Evolutionary conservation across 2,797 vertebrate genomes (phyloP).

Genomic region (Gobionotothen gibberifrons): DNA sequence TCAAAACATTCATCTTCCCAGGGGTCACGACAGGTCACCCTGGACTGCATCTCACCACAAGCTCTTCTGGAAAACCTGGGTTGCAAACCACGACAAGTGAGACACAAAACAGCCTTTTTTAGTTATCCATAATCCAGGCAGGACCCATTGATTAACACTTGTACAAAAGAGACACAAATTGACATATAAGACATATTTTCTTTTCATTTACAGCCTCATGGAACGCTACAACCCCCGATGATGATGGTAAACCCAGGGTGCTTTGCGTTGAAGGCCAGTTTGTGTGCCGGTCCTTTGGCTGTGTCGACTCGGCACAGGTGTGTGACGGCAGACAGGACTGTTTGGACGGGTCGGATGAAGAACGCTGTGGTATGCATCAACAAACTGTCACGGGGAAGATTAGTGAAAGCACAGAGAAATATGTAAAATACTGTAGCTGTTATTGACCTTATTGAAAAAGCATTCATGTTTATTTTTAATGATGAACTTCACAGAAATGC

Average conservation of each 20-base stretch:
- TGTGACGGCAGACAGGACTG: slow-evolving; percentile 87
- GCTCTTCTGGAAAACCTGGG: slow-evolving; percentile 57
- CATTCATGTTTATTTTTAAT: background rate
- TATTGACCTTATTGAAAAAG: background rate
- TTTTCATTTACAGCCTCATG: slow-evolving; percentile 45
- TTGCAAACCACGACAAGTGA: slow-evolving; percentile 64
- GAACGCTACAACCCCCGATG: slow-evolving; percentile 46
- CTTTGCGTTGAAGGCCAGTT: slow-evolving; percentile 84
- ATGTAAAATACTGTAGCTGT: background rate
- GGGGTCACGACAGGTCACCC: slow-evolving; percentile 58
- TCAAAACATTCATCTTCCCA: background rate
- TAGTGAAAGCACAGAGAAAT: background rate
- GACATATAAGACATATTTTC: background rate
- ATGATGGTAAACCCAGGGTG: slow-evolving; percentile 74
- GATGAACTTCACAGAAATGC: background rate
- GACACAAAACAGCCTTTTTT: background rate
- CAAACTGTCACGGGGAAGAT: background rate
- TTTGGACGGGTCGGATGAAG: slow-evolving; percentile 87
- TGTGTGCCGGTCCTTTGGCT: slow-evolving; percentile 83
- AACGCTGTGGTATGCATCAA: slow-evolving; percentile 82
- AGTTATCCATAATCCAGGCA: background rate
- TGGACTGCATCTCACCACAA: slow-evolving; percentile 57
- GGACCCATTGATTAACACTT: fast-evolving
- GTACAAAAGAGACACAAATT: background rate
- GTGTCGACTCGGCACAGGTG: slow-evolving; percentile 80